These are phyloP conservation scores for Mythimna vitellina DNA, from an alignment of 2,888 invertebrate species.

Conservation along the genomic window DNA sequence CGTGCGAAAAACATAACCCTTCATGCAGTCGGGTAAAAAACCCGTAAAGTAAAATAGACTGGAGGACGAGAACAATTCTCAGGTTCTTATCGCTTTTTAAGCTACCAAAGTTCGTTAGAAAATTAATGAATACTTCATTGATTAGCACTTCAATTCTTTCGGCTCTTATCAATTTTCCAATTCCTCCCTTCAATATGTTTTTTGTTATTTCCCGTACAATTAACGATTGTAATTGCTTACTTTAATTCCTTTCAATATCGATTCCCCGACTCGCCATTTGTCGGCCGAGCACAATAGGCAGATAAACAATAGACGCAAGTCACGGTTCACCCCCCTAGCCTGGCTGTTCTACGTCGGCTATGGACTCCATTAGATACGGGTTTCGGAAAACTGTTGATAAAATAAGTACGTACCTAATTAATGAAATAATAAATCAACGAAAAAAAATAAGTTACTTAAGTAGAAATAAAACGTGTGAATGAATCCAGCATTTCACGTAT, in stretches of 20 bases:
- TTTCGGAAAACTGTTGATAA: not conserved
- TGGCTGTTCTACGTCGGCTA: conserved; percentile 2
- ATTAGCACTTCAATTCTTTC: conserved; percentile 19
- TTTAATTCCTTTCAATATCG: conserved; percentile 42
- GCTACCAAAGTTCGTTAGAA: conserved; percentile 12
- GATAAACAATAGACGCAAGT: conserved; percentile 45
- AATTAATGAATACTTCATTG: conserved; percentile 15
- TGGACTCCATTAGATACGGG: conserved; percentile 4
- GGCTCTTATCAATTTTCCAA: conserved; percentile 15
- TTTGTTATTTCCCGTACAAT: conserved; percentile 18
- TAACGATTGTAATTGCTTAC: conserved; percentile 32
- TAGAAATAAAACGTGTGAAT: conserved; percentile 4
- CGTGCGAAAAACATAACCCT: no score
- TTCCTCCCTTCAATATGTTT: conserved; percentile 14
- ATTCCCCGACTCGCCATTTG: conserved; percentile 29
- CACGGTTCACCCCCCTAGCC: conserved; percentile 17
- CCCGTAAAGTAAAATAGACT: not conserved
- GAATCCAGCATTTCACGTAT: conserved; percentile 8
- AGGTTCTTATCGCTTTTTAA: not conserved
- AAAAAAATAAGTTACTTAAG: not conserved
- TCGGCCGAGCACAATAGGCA: conserved; percentile 35
- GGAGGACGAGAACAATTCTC: conserved; percentile 3
- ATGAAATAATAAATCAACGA: not conserved
- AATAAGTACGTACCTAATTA: not conserved
- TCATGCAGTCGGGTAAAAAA: not conserved